These are phyloP conservation scores for Chrysolina americana DNA, from an alignment of 2,888 invertebrate genomes.

Conservation along the genomic window DNA sequence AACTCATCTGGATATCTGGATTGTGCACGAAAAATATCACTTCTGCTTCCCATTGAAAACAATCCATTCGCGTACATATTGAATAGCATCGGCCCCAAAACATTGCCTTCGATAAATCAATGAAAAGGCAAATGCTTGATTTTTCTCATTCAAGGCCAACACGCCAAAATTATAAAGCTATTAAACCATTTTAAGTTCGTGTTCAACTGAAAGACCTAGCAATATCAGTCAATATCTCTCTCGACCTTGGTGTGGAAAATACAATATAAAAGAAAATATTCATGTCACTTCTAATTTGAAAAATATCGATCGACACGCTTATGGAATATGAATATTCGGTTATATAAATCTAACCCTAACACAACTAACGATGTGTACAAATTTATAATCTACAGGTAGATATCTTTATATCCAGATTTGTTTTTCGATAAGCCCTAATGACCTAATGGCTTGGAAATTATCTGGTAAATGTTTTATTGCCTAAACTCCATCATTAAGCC, in stretches of 20 bases:
- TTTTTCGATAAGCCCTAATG: conserved; percentile 35
- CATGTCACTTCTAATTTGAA: conserved; percentile 15
- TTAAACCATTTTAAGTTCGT: no score
- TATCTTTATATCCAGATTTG: conserved; percentile 31
- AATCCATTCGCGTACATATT: no score
- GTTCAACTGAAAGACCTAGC: not conserved
- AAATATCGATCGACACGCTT: not conserved
- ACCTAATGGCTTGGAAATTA: conserved; percentile 32
- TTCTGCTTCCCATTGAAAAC: no score
- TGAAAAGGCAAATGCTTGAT: no score
- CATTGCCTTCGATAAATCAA: no score
- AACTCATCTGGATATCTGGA: no score
- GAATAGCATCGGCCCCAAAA: no score
- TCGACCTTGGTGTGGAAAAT: not conserved
- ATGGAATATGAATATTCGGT: not conserved
- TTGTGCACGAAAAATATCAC: no score
- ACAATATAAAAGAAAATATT: conserved; percentile 1
- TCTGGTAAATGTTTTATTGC: conserved; percentile 33
- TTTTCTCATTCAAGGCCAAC: no score
- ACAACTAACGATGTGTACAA: conserved; percentile 36
- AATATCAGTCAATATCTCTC: not conserved
- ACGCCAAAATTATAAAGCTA: no score
- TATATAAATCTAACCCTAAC: not conserved
- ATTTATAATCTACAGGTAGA: conserved; percentile 38
- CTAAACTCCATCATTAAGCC: conserved; percentile 19